Conservation (phyloP, 1,140 invertebrate species). For the Potamilus streckersoni region DNA sequence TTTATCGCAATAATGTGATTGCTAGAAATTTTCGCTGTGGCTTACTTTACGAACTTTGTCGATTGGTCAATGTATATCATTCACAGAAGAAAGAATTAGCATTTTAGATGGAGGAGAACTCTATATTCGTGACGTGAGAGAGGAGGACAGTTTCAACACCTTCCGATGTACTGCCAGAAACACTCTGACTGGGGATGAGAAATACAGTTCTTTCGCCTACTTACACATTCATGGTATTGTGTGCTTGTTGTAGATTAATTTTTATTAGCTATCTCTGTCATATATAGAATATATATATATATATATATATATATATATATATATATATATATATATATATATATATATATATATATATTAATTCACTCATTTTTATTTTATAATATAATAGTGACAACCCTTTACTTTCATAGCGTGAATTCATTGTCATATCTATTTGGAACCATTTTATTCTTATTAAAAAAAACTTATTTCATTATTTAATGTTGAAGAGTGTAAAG, state of each 20-base stretch:
- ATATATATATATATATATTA: no score
- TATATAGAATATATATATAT: no score
- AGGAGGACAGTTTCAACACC: conserved; percentile 50
- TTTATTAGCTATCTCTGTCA: no score
- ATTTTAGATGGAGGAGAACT: conserved; percentile 55
- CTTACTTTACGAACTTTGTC: background rate
- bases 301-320: no score
- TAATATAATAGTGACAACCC: no score
- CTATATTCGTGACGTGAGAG: conserved; percentile 58
- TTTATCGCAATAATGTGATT: background rate
- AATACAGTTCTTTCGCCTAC: conserved; percentile 88
- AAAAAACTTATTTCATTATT: no score
- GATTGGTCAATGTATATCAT: background rate
- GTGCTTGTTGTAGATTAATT: background rate
- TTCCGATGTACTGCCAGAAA: conserved; percentile 96
- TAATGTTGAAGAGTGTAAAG: no score
- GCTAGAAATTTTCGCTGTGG: background rate
- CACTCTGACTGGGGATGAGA: conserved; percentile 91
- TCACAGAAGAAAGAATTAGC: conserved; percentile 55
- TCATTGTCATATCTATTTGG: no score
- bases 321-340: no score
- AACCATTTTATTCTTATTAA: no score
- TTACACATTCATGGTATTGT: conserved; percentile 94
- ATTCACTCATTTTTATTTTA: no score
- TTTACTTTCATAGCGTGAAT: no score